Evolutionary conservation across 2,797 vertebrate species (phyloP), one percentile per base, ranked within the genome.

Genomic region (Gymnodraco acuticeps): DNA sequence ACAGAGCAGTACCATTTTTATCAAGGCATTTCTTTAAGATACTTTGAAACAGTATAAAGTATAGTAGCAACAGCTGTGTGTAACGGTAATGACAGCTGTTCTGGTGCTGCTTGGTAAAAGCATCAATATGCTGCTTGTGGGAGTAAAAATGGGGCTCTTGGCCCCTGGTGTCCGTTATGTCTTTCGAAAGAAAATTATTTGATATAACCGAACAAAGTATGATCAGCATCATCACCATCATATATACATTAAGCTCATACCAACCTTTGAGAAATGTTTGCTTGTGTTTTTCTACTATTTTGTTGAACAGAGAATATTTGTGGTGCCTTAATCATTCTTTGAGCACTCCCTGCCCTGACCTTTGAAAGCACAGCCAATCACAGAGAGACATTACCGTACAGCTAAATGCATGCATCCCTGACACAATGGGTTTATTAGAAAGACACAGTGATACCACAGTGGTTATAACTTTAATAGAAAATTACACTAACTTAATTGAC

Each of bases 321-420:
- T 7, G 1, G 15, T 27, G 20, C 19, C 33, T 51, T 38, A 27
- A 47, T 20, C 6, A 52, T 10, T 53, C 19, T 27, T 15, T 31
- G 33, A 64, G 48, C 27, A 3, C 33, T 19, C 50, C 42, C 17
- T 48, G 31, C 43, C 19, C 43, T 31, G 58, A 69, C 20, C 58
- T 50, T 56, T n/a, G 11, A 55, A 16, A 54, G 13, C 19, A 47
- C 42, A 61, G 58, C 42, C 42, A 75, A 52, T 61, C 48, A 52
- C 19, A 48, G 19, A 19, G 41, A 14, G 20, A 47, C 3, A 3
- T 15, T 5, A 61, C 19, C 54, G 42, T 16, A 19, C 27, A 54
- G 50, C 38, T 31, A 10, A 76, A 23, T n/a, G 12, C 53, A 19
- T 68, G 43, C 13, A 20, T 51, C 16, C 16, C 41, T 27, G 33